phyloP scores from a whole-genome alignment of 2,888 invertebrate genomes.

The Alentia gelatinosa region DNA sequence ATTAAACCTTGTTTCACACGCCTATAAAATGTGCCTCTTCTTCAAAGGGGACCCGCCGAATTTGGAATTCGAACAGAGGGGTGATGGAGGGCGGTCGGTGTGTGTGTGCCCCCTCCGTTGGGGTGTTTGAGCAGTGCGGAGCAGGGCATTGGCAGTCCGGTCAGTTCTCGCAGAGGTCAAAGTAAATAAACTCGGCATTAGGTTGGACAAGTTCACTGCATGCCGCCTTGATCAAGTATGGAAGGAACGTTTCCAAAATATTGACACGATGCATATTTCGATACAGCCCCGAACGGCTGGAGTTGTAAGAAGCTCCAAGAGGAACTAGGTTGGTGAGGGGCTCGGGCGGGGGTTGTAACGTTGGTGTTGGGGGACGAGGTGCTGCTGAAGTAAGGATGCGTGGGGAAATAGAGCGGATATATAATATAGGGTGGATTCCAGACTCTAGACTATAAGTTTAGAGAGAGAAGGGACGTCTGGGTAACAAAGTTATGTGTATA shows the following conservation, averaged over 20 bases:
- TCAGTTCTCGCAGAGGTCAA: slow-evolving; percentile 31
- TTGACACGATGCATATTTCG: slow-evolving; percentile 49
- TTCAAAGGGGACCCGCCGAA: slow-evolving; percentile 24
- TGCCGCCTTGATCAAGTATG: slow-evolving; percentile 35
- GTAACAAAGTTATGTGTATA: too few species aligned
- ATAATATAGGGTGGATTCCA: too few species aligned
- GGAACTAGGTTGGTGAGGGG: too few species aligned
- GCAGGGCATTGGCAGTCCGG: slow-evolving; percentile 28
- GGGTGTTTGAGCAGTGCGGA: slow-evolving; percentile 21
- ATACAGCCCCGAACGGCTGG: slow-evolving; percentile 43
- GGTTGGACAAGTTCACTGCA: slow-evolving; percentile 27
- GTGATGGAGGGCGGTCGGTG: too few species aligned
- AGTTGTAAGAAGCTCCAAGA: too few species aligned
- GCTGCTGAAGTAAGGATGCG: too few species aligned
- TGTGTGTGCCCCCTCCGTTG: too few species aligned
- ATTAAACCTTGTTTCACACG: slow-evolving; percentile 26
- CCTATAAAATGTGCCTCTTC: slow-evolving; percentile 11
- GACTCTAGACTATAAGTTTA: too few species aligned
- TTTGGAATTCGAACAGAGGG: slow-evolving; percentile 19
- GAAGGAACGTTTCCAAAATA: slow-evolving; percentile 47
- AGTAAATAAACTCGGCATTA: slow-evolving; percentile 43
- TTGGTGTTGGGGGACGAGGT: too few species aligned
- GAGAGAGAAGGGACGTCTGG: too few species aligned
- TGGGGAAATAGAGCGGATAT: too few species aligned
- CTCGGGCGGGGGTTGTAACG: too few species aligned